Conservation (phyloP, 2,888 invertebrate species). For the Drosophila fungiperda region DNA sequence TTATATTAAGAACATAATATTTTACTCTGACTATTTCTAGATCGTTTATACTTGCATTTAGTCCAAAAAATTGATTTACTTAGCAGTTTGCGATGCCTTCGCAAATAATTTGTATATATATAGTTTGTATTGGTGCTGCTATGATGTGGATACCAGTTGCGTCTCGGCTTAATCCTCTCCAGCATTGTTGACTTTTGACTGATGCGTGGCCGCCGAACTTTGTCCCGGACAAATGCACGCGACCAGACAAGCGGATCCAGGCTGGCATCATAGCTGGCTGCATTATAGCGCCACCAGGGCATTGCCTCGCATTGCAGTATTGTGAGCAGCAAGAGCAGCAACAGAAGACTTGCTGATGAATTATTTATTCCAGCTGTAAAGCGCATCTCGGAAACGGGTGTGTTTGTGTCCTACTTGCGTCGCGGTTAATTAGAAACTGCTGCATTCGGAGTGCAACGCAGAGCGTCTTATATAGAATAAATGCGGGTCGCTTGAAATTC, state of each 20-base stretch:
- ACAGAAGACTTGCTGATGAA: conserved; percentile 25
- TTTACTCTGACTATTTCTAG: no score
- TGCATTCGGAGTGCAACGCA: conserved; percentile 55
- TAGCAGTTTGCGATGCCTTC: conserved; percentile 52
- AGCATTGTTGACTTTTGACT: not conserved
- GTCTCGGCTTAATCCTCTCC: not conserved
- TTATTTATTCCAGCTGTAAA: conserved; percentile 8
- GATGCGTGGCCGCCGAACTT: conserved; percentile 71
- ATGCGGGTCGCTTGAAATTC: not conserved
- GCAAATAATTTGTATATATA: conserved; percentile 25
- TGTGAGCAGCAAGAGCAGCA: conserved; percentile 4
- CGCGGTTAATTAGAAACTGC: conserved; percentile 59
- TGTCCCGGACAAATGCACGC: conserved; percentile 75
- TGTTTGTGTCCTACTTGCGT: conserved; percentile 46
- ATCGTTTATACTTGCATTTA: no score
- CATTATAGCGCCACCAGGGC: conserved; percentile 65
- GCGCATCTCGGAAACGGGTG: conserved; percentile 27
- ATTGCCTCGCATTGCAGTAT: conserved; percentile 34
- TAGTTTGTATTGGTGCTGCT: conserved; percentile 5
- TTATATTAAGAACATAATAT: no score
- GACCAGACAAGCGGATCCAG: conserved; percentile 83
- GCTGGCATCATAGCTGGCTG: conserved; percentile 77
- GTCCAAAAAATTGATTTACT: conserved; percentile 12
- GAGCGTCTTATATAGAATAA: conserved; percentile 56
- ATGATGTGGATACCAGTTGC: conserved; percentile 9